phyloP scores from a whole-genome alignment of 2,888 invertebrate genomes.

The Acanthococcus lagerstroemiae region DNA sequence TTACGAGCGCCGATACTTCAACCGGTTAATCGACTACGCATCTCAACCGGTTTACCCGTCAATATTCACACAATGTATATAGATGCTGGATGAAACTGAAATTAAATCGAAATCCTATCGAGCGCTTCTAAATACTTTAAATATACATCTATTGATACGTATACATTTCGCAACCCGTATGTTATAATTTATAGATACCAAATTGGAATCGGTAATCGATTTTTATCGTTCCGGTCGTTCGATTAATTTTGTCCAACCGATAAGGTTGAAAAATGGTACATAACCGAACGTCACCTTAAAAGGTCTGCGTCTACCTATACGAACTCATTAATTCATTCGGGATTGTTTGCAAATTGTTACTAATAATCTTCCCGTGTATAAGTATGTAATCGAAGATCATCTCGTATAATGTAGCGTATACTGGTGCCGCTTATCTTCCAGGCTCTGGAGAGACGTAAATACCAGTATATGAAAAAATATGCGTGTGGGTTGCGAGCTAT shows the following conservation, averaged over 20 bases:
- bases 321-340: not conserved
- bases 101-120: not conserved
- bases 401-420: not conserved
- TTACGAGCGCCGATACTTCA: not conserved
- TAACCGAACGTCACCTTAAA: not conserved
- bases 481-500: not conserved
- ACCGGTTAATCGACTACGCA: not conserved
- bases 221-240: too few relatives aligned
- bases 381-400: not conserved
- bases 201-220: not conserved
- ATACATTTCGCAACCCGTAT: not conserved
- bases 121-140: not conserved
- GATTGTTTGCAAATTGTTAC: constrained; percentile 1
- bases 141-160: not conserved
- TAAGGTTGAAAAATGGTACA: too few relatives aligned
- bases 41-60: not conserved
- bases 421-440: not conserved
- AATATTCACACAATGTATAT: not conserved
- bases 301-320: not conserved
- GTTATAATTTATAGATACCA: not conserved
- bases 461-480: not conserved
- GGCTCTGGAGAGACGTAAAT: not conserved
- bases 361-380: not conserved
- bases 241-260: too few relatives aligned
- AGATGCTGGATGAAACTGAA: not conserved